Conservation (phyloP, 2,888 invertebrate genomes). For the Luperina testacea region DNA sequence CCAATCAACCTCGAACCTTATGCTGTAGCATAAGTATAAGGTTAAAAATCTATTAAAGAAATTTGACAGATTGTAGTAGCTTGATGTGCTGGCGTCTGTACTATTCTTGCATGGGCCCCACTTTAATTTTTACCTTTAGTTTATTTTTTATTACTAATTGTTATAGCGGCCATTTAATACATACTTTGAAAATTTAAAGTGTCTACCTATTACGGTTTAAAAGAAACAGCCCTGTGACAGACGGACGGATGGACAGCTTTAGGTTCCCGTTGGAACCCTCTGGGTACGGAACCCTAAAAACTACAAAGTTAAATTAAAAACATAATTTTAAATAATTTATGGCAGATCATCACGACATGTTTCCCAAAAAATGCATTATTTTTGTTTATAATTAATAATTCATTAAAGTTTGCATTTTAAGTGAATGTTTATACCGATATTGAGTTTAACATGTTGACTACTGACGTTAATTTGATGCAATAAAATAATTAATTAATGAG, state of each 20-base stretch:
- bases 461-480: slow-evolving; percentile 64
- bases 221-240: neutral
- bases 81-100: too few species aligned
- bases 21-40: too few species aligned
- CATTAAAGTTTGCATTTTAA: slow-evolving; percentile 62
- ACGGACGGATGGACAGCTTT: neutral
- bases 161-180: too few species aligned
- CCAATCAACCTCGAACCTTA: too few species aligned
- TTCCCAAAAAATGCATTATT: slow-evolving; percentile 51
- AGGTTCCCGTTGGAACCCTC: neutral
- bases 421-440: slow-evolving; percentile 39
- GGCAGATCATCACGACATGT: slow-evolving; percentile 62
- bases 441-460: slow-evolving; percentile 27
- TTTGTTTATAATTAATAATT: slow-evolving; percentile 60
- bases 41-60: too few species aligned
- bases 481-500: slow-evolving; percentile 55
- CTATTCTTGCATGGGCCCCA: too few species aligned
- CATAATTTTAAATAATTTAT: slow-evolving; percentile 69
- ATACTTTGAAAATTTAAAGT: too few species aligned
- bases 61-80: too few species aligned
- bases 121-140: too few species aligned
- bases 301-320: slow-evolving; percentile 60
- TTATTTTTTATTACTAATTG: too few species aligned
- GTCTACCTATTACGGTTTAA: too few species aligned
- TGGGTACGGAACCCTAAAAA: neutral